Base-by-base conservation (phyloP, 1,140 invertebrate species). In the Sarcophaga bullata region DNA sequence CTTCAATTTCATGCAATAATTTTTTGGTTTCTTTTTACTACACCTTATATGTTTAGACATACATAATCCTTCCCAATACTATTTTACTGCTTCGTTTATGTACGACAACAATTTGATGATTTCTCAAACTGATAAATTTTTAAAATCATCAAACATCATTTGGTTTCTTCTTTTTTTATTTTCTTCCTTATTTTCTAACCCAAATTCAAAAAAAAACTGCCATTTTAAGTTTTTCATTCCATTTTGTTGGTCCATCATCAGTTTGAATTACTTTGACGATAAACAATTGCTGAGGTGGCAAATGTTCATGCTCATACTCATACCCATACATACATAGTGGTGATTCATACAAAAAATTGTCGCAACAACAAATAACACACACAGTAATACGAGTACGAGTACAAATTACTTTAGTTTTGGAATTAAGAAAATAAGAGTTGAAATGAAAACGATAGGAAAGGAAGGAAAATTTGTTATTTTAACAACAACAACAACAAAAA, bases 241-340 rank as follows among this genome's bases (percentile, higher is more conserved):
- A 37, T 37, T n/a, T 37, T 37, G 25, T 37, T 37, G 25, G 25
- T 37, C 25, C 25, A 37, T 37, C 25, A 37, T 37, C 62, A 68
- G 4, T 68, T 68, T 68, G 17, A 68, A 68, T 68, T 68, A 19
- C 62, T 68, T 68, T 68, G 62, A 19, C 19, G 62, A 68, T 68
- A 68, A 68, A 19, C 62, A 68, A 68, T 17, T 68, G 62, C n/a
- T 68, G 62, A 68, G 62, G 62, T 68, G 62, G 62, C 62, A 68
- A 68, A 68, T 68, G 0, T 19, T 3, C 5, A 58, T 6, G 11
- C 6, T 0, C 11, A 58, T 15, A 13, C 11, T 15, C 54, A 58
- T 15, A n/a, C 62, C 8, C 62, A 8, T 19, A 37, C 4, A 37
- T 4, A 2, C 25, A 37, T 19, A 68, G n/a, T 68, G 8, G 19